Base-by-base conservation (phyloP, 2,888 invertebrate genomes). In the Lucinisca nassula region DNA sequence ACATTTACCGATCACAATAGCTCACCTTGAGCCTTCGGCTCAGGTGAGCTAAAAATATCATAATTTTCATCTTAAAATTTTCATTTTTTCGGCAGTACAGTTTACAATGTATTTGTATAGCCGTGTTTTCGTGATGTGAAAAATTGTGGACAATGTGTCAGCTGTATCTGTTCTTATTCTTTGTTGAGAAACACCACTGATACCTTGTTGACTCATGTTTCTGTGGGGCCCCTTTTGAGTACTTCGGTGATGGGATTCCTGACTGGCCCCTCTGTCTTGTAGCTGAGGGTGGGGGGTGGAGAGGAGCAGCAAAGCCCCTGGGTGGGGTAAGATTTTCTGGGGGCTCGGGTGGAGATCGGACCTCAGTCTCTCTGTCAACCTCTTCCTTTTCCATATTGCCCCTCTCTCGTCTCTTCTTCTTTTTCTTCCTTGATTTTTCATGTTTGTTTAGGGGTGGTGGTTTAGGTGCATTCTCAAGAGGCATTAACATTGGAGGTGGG, bases 391-490 rank as follows among this genome's bases (percentile, higher is more conserved):
- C 73, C 12, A 79, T 80, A 37, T 37, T 72, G 17, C 82, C 86
- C 49, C 74, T 40, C 38, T 90, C 82, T 81, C 92, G 92, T 73
- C 92, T 92, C 86, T 93, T 93, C 88, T 92, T 92, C 82, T 91
- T 92, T 51, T 84, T 85, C 77, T 91, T 90, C 77, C 49, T 27
- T 12, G 21, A n/a, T 24, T 86, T 87, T 72, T 92, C 92, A 21
- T 88, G 82, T 49, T 76, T 85, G 74, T 90, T 90, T 10, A 90
- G 49, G 14, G 81, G 79, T n/a, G 94, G 93, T 6, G 91, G 93
- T 84, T 92, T 92, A 27, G 94, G 95, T n/a, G 94, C 94, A 88
- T 95, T 94, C 80, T 92, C 92, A 32, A 95, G 88, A n/a, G 95
- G 95, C 74, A 93, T 94, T 70, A 95, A 91, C 92, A 94, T 93